Conservation (phyloP, 2,797 vertebrate genomes). For the Phataginus tricuspis region DNA sequence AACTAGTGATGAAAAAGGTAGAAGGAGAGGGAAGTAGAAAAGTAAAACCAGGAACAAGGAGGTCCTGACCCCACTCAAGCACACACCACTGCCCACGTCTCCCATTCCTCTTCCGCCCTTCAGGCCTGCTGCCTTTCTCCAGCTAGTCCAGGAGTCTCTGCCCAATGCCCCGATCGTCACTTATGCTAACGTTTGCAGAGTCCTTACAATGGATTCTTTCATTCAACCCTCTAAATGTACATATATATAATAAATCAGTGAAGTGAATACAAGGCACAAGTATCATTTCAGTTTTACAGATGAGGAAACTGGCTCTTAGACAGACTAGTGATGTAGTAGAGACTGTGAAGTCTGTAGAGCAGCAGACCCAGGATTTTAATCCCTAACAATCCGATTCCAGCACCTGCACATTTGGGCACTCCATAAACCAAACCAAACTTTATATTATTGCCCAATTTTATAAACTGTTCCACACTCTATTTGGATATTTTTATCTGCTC, state of each 20-base stretch:
- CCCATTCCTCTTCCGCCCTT: neutral
- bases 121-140: neutral
- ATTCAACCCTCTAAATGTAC: neutral
- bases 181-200: neutral
- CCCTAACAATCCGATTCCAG: neutral
- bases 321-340: neutral
- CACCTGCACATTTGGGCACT: neutral
- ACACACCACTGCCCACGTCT: no score
- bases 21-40: neutral
- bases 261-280: neutral
- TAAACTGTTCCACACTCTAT: neutral
- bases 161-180: rapidly evolving
- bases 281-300: neutral
- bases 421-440: neutral
- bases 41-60: neutral
- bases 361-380: neutral
- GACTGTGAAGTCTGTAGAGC: neutral
- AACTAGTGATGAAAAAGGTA: neutral
- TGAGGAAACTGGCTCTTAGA: neutral
- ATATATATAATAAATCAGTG: neutral
- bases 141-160: neutral
- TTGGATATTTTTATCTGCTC: neutral
- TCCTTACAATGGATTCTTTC: neutral
- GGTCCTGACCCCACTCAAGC: neutral
- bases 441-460: neutral